Base-by-base conservation (phyloP, 2,888 invertebrate species). In the Cephus sareptanus region DNA sequence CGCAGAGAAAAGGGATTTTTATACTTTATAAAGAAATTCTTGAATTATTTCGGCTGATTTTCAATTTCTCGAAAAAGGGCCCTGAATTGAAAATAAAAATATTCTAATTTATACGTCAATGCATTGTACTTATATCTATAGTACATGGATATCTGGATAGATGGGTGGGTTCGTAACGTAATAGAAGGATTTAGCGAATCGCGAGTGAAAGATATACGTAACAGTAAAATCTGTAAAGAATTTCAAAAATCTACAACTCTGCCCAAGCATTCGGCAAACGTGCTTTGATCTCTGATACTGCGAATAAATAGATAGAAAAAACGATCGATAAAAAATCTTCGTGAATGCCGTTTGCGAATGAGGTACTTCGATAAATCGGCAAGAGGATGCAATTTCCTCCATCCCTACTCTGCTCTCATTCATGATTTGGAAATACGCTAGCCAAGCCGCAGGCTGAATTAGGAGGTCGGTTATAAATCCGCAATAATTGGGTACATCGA, bases 401-500 rank as follows among this genome's bases (percentile, higher is more conserved):
- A 4, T 0, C 37, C 15, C 40, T 15, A 1, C 56, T 2, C 9
- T 23, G 9, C 9, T 23, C 56, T 23, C 56, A 23, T 23, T 9
- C 56, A 56, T 79, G 82, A 81, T 80, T 82, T 82, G 81, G 82
- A 71, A 79, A 75, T 71, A 37, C 76, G 81, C 79, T 77, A 69
- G 75, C 73, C 69, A 78, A 77, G 80, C 78, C 81, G 81, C 83
- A 80, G 81, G 78, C 79, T 76, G 81, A 80, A 83, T 83, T 79
- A 83, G 80, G 81, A 77, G 81, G 76, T 80, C 83, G 84, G 89
- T 89, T 89, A 89, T 91, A 91, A 91, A 90, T 91, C 87, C 88
- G 87, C 87, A 87, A 90, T 91, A 91, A 91, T 91, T 90, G 90
- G 90, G 88, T 87, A 85, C 85, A 85, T 83, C 83, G 56, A 23